Percentiles rank a stretch among this genome's conserved stretches.
These are phyloP conservation scores for Hemithea aestivaria DNA, from an alignment of 2,888 invertebrate genomes.

Conservation along the genomic window DNA sequence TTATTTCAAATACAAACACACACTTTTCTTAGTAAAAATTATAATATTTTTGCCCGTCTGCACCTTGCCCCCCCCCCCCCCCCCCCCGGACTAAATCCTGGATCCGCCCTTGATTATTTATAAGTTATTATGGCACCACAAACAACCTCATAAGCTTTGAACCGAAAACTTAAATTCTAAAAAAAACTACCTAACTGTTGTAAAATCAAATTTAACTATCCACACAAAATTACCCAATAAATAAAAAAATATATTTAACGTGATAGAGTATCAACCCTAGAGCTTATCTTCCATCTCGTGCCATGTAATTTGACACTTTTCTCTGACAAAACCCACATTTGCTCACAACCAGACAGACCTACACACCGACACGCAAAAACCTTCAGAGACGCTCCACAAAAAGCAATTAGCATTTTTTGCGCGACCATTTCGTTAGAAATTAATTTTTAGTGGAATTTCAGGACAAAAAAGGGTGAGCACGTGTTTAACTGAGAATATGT, in stretches of 20 bases:
- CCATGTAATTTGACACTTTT: conserved; percentile 78
- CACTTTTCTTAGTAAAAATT: too few relatives aligned
- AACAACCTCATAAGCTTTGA: too few relatives aligned
- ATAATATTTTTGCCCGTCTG: too few relatives aligned
- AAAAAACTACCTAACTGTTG: too few relatives aligned
- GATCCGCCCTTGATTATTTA: too few relatives aligned
- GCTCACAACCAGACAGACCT: conserved; percentile 55
- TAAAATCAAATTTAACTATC: too few relatives aligned
- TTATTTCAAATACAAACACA: too few relatives aligned
- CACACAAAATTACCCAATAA: too few relatives aligned
- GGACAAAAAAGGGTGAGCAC: conserved; percentile 57
- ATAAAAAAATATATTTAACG: background rate
- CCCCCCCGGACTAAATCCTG: too few relatives aligned
- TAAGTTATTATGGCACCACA: too few relatives aligned
- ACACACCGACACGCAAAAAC: conserved; percentile 64
- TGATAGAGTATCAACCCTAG: conserved; percentile 47
- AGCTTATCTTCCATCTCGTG: conserved; percentile 69
- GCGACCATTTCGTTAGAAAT: conserved; percentile 55
- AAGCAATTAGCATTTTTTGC: conserved; percentile 76
- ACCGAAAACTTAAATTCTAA: too few relatives aligned
- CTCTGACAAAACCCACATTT: conserved; percentile 76
- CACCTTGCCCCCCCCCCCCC: too few relatives aligned
- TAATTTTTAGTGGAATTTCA: conserved; percentile 69
- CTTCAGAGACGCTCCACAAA: conserved; percentile 49
- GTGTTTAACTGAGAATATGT: conserved; percentile 65